Percentiles rank a stretch among this genome's conserved stretches.
These are phyloP conservation scores for Cyphomyrus discorhynchus DNA, from an alignment of 2,113 vertebrate genomes.

Conservation along the genomic window DNA sequence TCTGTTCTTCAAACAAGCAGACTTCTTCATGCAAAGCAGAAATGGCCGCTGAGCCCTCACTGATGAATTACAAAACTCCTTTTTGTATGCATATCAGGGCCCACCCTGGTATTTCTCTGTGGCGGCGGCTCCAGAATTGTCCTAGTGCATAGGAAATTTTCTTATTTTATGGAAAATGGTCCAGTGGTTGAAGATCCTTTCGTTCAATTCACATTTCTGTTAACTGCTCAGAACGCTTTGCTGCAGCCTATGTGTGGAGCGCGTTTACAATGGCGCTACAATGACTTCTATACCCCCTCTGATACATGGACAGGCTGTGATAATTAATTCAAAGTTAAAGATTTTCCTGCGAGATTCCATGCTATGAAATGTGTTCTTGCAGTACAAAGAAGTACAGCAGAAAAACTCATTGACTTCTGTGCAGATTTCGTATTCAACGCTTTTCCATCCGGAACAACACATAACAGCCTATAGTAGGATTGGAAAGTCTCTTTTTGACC, in stretches of 20 bases:
- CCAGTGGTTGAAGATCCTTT: background rate
- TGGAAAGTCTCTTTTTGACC: background rate
- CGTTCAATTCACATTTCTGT: background rate
- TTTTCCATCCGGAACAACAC: background rate
- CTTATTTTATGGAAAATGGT: background rate
- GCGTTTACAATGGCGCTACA: too few species aligned
- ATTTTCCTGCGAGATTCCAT: background rate
- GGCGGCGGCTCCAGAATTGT: background rate
- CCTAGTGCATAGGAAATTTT: background rate
- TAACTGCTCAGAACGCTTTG: too few species aligned
- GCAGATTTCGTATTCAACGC: background rate
- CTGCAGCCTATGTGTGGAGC: background rate
- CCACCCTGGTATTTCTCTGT: background rate
- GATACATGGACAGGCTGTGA: background rate
- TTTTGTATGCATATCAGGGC: background rate
- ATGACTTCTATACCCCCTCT: background rate
- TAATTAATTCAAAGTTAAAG: background rate
- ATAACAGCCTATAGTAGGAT: background rate
- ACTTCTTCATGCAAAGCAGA: slow-evolving; percentile 37
- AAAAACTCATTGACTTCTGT: background rate
- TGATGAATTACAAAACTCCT: background rate
- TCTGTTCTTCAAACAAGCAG: slow-evolving; percentile 41
- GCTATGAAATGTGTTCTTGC: background rate
- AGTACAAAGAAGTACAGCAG: background rate
- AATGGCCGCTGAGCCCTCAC: background rate